phyloP scores from a whole-genome alignment of 2,113 vertebrate genomes.

The Eulacestoma nigropectus region DNA sequence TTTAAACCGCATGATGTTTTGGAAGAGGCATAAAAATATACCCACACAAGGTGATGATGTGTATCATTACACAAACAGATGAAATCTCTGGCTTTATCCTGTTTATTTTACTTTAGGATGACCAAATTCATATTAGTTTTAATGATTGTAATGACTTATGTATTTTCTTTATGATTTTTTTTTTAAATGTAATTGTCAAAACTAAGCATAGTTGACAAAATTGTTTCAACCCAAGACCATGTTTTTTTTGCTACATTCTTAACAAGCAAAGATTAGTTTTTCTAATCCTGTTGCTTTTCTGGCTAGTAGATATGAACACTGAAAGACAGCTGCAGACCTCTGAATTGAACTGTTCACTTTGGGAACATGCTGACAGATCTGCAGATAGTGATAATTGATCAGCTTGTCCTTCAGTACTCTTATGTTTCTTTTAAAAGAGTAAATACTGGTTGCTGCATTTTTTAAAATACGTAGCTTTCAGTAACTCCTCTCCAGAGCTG shows the following conservation, averaged over 20 bases:
- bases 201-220: not conserved
- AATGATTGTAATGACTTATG: not conserved
- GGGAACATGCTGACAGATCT: not conserved
- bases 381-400: not conserved
- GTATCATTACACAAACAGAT: not conserved
- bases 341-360: not conserved
- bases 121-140: not conserved
- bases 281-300: not conserved
- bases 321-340: not conserved
- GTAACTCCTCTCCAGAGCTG: not conserved
- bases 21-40: not conserved
- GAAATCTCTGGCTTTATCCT: not conserved
- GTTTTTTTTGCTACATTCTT: not conserved
- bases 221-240: not conserved
- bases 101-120: not conserved
- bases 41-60: not conserved
- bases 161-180: not conserved
- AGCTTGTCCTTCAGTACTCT: not conserved
- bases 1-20: not conserved
- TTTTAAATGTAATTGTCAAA: not conserved
- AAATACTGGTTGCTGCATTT: not conserved
- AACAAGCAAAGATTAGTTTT: not conserved
- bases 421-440: not conserved
- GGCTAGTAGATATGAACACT: not conserved
- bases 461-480: not conserved